phyloP scores from a whole-genome alignment of 2,113 vertebrate species.

The Anser brachyrhynchus region DNA sequence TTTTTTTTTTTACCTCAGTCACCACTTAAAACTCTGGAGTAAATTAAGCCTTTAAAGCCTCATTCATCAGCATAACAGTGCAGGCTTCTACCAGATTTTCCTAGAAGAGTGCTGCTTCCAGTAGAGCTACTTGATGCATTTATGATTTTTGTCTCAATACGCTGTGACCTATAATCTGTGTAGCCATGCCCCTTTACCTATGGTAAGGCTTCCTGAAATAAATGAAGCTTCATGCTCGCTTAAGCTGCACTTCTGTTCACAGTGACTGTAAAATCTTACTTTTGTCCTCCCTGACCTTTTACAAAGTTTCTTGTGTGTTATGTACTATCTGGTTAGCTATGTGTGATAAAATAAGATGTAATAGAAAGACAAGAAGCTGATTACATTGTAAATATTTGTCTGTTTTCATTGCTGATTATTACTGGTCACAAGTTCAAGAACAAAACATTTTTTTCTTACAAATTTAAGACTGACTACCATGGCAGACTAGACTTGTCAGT shows the following conservation, averaged over 20 bases:
- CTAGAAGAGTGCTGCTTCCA: background rate
- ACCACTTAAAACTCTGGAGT: background rate
- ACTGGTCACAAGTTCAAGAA: background rate
- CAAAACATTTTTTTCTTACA: background rate
- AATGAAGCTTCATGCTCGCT: background rate
- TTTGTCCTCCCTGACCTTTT: background rate
- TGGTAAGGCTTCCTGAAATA: background rate
- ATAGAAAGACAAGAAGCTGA: background rate
- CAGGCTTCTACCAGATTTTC: background rate
- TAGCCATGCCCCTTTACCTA: background rate
- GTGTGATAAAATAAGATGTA: background rate
- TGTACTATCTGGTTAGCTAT: background rate
- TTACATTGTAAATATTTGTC: background rate
- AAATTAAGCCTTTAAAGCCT: background rate
- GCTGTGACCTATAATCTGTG: background rate
- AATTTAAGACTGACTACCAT: background rate
- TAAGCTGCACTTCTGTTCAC: background rate
- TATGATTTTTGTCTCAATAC: background rate
- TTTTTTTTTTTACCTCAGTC: background rate
- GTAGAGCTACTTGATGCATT: background rate
- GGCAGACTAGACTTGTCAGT: background rate
- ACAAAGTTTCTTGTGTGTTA: background rate
- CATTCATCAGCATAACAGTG: background rate
- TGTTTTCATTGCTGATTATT: background rate
- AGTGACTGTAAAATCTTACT: background rate